phyloP scores from a whole-genome alignment of 1,140 invertebrate genomes.

The Trachymyrmex septentrionalis region DNA sequence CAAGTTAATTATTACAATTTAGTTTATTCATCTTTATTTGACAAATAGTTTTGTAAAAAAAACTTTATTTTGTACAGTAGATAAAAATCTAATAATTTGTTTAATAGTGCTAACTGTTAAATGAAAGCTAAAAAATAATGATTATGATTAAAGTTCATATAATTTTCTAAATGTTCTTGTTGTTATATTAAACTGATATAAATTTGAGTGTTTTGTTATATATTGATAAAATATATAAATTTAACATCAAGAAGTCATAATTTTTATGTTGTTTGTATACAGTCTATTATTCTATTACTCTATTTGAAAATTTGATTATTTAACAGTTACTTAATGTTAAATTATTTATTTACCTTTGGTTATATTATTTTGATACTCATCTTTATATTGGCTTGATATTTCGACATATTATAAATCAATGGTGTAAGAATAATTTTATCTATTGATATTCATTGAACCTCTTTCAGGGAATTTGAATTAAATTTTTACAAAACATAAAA shows the following conservation, averaged over 20 bases:
- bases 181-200: constrained; percentile 69
- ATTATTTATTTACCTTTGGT: not conserved
- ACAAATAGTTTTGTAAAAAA: not conserved
- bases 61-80: not conserved
- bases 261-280: constrained; percentile 17
- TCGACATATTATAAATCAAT: constrained; percentile 74
- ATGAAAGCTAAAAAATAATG: not conserved
- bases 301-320: constrained; percentile 12
- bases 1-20: not conserved
- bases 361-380: constrained; percentile 44
- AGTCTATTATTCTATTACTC: not conserved
- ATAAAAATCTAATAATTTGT: not conserved
- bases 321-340: not conserved
- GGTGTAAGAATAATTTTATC: constrained; percentile 77
- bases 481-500: constrained; percentile 59
- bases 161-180: constrained; percentile 58
- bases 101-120: not conserved
- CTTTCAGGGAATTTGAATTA: constrained; percentile 71
- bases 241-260: not conserved
- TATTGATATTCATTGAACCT: constrained; percentile 63
- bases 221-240: constrained; percentile 12
- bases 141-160: constrained; percentile 46
- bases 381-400: constrained; percentile 76
- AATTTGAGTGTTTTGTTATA: constrained; percentile 53
- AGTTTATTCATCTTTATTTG: constrained; percentile 10